Base-by-base conservation (phyloP, 2,797 vertebrate genomes). In the Cyprinella venusta region DNA sequence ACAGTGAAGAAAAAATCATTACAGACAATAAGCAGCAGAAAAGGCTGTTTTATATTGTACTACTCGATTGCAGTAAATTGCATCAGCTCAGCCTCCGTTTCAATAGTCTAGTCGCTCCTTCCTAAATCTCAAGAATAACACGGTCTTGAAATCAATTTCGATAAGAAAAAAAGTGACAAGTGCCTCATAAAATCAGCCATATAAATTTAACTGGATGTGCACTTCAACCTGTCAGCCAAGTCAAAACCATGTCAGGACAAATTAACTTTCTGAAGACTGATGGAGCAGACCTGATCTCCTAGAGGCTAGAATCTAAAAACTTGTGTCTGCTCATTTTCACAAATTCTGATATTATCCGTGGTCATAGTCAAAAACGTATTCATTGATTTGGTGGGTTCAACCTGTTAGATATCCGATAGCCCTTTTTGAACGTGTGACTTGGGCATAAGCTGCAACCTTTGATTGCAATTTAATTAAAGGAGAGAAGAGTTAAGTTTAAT, bases 21-120 rank as follows among this genome's bases (percentile, higher is more conserved):
- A 82, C 56, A 82, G 84, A 86, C 76, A 75, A 82, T 83, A 81
- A 71, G 65, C 48, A 78, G 64, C 52, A 45, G 26, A 76, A 74
- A 26, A 48, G 72, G 63, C 79, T 75, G 68, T 59, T 71, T 61
- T 84, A 26, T 67, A 79, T 81, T 42, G 12, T 75, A 42, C 67
- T 26, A 24, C 50, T 81, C 79, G 24, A 68, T 87, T 87, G 86
- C 82, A 75, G 40, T 30, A 36, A 67, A 80, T 87, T 87, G 86
- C 86, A 82, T 87, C 83, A 87, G 65, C 69, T 40, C 74, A 79
- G 52, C 36, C 33, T 76, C 48, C 26, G n/a, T 78, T 86, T 82
- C 74, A 78, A 50, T 70, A 76, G 67, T 78, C 64, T 56, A 45
- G 64, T 42, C 40, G 83, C 83, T 78, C 36, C 65, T 68, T 84